Evolutionary conservation across 2,888 invertebrate genomes (phyloP), one percentile per base, ranked within the genome.

Genomic region (Entomobrya multifasciata): DNA sequence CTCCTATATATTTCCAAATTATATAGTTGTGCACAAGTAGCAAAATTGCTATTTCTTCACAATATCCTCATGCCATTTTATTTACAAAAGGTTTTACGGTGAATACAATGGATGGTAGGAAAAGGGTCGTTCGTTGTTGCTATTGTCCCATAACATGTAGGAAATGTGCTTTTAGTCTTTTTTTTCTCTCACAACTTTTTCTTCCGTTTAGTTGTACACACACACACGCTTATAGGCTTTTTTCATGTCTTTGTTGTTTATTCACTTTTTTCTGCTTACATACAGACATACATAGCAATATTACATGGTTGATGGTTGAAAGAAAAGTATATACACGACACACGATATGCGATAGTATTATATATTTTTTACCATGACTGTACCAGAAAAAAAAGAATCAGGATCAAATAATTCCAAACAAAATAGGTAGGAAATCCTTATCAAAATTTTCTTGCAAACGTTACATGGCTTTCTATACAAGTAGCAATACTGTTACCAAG

Each of bases 81-180:
- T 76, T 62, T 62, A 47, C 60, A 47, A 62, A 78, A 62, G 60
- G 78, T 78, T 78, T n/a, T 78, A 78, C 25, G 60, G 62, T n/a
- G 30, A 78, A 47, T 27, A 78, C 44, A 57, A 25, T 60, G 60
- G 55, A 22, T 55, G 20, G 41, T n/a, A n/a, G n/a, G n/a, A n/a
- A n/a, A 36, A 36, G 8, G 36, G 4, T 36, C 5, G 36, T 6
- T 36, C 36, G 36, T 36, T 36, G 36, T 36, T 36, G 36, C 8
- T 36, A 4, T 36, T n/a, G n/a, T n/a, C n/a, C n/a, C n/a, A n/a
- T n/a, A n/a, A n/a, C n/a, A 36, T 77, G 13, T 15, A 78, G 78
- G 27, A 62, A 62, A 78, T 76, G 36, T 36, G 57, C 76, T 76
- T 57, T 55, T 55, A 74, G 74, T 57, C 55, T 15, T 41, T 55